These are phyloP conservation scores for Cebuella pygmaea DNA, from an alignment of 2,797 vertebrate genomes.

Conservation along the genomic window DNA sequence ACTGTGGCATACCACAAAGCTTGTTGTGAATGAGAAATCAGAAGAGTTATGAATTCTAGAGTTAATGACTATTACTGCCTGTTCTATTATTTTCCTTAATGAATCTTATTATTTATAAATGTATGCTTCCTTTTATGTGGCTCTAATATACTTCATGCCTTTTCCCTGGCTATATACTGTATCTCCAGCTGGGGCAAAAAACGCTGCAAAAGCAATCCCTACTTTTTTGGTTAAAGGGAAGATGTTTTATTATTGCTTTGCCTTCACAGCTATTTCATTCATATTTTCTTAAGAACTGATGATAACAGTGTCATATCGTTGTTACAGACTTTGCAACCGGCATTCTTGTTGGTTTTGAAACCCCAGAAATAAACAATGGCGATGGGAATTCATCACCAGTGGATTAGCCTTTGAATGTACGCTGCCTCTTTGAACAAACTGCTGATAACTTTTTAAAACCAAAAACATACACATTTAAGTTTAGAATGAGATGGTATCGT, in stretches of 20 bases:
- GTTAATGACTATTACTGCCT: constrained; percentile 75
- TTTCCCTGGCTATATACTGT: constrained; percentile 54
- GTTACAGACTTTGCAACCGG: not conserved
- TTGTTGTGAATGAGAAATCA: constrained; percentile 69
- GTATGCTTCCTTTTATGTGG: constrained; percentile 61
- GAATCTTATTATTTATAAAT: constrained; percentile 75
- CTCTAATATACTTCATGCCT: constrained; percentile 55
- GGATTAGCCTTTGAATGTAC: constrained; percentile 23
- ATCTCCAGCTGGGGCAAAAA: constrained; percentile 64
- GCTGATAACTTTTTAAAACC: not conserved
- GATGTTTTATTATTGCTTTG: constrained; percentile 63
- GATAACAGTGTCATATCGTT: constrained; percentile 55
- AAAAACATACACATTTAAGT: not conserved
- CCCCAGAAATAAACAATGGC: not conserved
- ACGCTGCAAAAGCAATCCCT: constrained; percentile 6
- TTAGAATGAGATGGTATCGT: not conserved
- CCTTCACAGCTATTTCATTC: constrained; percentile 45
- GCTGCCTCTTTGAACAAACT: not conserved
- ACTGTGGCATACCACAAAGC: constrained; percentile 46
- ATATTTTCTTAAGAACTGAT: constrained; percentile 61
- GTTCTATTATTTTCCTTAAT: constrained; percentile 82
- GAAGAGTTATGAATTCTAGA: constrained; percentile 77
- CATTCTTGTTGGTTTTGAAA: constrained; percentile 64
- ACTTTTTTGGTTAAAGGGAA: constrained; percentile 51
- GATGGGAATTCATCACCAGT: not conserved